These are phyloP conservation scores for Eupithecia abbreviata DNA, from an alignment of 2,888 invertebrate genomes.

Conservation along the genomic window DNA sequence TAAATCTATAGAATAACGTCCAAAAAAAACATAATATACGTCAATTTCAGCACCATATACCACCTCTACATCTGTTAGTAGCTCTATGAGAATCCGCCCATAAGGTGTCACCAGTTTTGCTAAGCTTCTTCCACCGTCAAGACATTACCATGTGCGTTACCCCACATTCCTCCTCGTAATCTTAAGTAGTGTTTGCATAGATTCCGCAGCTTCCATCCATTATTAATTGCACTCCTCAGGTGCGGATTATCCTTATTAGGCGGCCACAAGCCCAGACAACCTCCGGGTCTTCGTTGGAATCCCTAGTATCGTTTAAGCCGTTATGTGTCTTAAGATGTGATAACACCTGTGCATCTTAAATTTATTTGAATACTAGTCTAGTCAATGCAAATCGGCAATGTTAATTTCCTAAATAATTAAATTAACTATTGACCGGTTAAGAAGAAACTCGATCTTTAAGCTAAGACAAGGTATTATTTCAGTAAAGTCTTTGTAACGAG, in stretches of 20 bases:
- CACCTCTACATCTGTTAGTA: not conserved
- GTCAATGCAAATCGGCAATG: not conserved
- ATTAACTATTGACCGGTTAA: not conserved
- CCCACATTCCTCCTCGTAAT: conserved; percentile 56
- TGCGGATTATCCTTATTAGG: conserved; percentile 80
- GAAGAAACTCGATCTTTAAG: not conserved
- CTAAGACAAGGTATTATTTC: not conserved
- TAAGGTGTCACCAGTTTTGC: conserved; percentile 13
- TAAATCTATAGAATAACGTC: not conserved
- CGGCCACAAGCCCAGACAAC: conserved; percentile 69
- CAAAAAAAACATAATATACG: not conserved
- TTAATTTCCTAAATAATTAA: not conserved
- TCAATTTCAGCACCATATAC: not conserved
- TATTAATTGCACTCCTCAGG: conserved; percentile 82
- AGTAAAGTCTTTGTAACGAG: not conserved
- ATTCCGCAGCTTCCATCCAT: conserved; percentile 67
- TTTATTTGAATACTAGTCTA: conserved; percentile 1
- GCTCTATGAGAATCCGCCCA: conserved; percentile 10
- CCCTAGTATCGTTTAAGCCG: conserved; percentile 40
- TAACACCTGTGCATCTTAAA: conserved; percentile 7
- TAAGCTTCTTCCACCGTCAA: conserved; percentile 17
- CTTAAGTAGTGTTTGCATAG: conserved; percentile 62
- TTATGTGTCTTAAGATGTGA: conserved; percentile 26
- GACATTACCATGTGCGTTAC: conserved; percentile 47
- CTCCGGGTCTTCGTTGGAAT: conserved; percentile 46